Conservation (phyloP, 2,797 vertebrate genomes). For the Anguilla anguilla region DNA sequence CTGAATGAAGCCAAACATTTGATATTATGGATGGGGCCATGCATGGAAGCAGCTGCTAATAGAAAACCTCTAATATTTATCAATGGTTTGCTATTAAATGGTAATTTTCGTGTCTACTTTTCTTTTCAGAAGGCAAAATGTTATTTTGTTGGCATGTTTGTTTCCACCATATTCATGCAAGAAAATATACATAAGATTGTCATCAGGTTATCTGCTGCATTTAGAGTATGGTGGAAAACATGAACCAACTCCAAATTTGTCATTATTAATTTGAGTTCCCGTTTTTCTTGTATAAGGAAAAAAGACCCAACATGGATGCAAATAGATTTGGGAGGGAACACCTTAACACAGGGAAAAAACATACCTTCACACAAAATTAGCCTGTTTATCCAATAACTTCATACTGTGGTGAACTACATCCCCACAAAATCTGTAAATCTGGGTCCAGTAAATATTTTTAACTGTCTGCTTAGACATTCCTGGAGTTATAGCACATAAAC, state of each 20-base stretch:
- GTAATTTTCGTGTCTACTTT: neutral
- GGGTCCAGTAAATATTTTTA: neutral
- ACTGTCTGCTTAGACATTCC: neutral
- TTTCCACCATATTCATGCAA: neutral
- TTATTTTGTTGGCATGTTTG: neutral
- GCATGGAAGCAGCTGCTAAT: slow-evolving; percentile 6
- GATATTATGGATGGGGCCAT: slow-evolving; percentile 18
- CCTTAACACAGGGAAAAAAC: neutral
- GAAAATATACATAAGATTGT: neutral
- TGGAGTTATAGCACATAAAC: no score
- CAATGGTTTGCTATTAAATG: slow-evolving; percentile 11
- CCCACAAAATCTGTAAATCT: neutral
- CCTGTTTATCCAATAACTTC: neutral
- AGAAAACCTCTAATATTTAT: slow-evolving; percentile 17
- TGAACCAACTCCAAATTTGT: neutral
- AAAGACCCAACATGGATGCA: neutral
- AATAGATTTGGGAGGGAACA: neutral
- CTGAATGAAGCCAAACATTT: slow-evolving; percentile 34
- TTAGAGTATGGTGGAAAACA: neutral
- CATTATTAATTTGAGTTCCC: neutral
- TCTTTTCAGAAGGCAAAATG: neutral
- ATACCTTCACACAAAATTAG: neutral
- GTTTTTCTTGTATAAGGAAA: neutral
- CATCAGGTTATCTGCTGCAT: neutral
- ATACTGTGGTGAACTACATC: neutral